phyloP scores from a whole-genome alignment of 1,140 invertebrate genomes.

The Penaeus indicus region DNA sequence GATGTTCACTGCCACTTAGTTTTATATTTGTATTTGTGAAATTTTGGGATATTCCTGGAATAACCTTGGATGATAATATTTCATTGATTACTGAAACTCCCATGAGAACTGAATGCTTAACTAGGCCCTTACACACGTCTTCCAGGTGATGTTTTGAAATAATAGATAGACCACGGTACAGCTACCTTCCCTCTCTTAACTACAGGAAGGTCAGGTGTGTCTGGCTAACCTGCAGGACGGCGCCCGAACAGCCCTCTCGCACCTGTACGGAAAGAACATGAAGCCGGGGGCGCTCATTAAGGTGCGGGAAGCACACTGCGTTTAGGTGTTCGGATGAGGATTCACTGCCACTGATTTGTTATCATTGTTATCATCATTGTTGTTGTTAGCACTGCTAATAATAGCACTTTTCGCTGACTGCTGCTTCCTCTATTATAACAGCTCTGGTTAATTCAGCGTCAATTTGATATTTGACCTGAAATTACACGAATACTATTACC shows the following conservation, averaged over 20 bases:
- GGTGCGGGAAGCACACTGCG: constrained; percentile 69
- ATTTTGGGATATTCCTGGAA: too few species aligned
- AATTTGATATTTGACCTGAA: too few species aligned
- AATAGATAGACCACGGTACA: neutral
- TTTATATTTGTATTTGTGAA: too few species aligned
- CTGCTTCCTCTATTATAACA: neutral
- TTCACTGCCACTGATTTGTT: neutral
- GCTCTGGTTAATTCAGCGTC: constrained; percentile 24
- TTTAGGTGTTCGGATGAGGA: neutral
- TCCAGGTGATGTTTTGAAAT: too few species aligned
- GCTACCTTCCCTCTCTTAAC: neutral
- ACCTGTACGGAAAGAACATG: constrained; percentile 74
- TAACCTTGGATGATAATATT: too few species aligned
- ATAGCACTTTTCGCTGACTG: neutral
- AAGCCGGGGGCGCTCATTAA: constrained; percentile 73
- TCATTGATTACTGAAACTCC: too few species aligned
- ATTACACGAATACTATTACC: neutral
- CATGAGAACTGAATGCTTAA: too few species aligned
- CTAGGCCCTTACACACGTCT: too few species aligned
- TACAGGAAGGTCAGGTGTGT: constrained; percentile 74
- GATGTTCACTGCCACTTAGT: too few species aligned
- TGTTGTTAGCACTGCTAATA: neutral
- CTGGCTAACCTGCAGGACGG: constrained; percentile 76
- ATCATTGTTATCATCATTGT: neutral
- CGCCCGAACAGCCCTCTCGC: constrained; percentile 73